Percentiles rank a stretch among this genome's conserved stretches.
phyloP scores from a whole-genome alignment of 1,140 invertebrate genomes.

The Drosophila aff. region DNA sequence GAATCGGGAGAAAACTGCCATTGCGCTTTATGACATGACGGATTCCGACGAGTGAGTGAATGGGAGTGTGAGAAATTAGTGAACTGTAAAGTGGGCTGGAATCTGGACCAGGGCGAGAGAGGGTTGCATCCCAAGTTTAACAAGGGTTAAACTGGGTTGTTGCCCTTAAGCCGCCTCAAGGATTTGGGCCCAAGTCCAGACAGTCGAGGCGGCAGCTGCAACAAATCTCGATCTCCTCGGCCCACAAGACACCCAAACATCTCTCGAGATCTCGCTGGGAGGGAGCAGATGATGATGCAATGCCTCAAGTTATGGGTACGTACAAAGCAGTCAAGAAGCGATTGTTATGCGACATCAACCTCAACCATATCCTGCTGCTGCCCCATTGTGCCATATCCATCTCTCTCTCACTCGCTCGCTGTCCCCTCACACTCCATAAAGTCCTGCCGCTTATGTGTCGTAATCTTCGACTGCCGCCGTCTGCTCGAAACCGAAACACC shows the following conservation, averaged over 20 bases:
- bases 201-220: slow-evolving; percentile 34
- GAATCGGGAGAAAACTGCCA: slow-evolving; percentile 40
- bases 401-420: neutral
- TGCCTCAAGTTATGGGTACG: slow-evolving; percentile 42
- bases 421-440: slow-evolving; percentile 27
- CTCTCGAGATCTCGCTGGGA: slow-evolving; percentile 57
- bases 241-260: slow-evolving; percentile 63
- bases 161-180: slow-evolving; percentile 48
- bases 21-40: slow-evolving; percentile 45
- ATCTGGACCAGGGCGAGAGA: slow-evolving; percentile 41
- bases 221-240: slow-evolving; percentile 24
- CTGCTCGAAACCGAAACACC: slow-evolving; percentile 69
- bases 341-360: slow-evolving; percentile 60
- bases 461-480: slow-evolving; percentile 66
- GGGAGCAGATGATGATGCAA: slow-evolving; percentile 72
- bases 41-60: slow-evolving; percentile 5
- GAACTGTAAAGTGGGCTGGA: slow-evolving; percentile 67
- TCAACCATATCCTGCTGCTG: slow-evolving; percentile 38
- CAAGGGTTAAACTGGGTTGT: slow-evolving; percentile 72
- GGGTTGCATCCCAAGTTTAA: slow-evolving; percentile 68
- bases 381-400: slow-evolving; percentile 38
- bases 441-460: slow-evolving; percentile 68
- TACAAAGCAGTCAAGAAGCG: slow-evolving; percentile 48
- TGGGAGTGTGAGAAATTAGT: slow-evolving; percentile 54
- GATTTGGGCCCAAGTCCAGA: slow-evolving; percentile 36